A percentile compares a stretch with the other conserved stretches of the same genome.
Conservation (phyloP, 1,140 invertebrate species). For the Drosophila sp. region DNA sequence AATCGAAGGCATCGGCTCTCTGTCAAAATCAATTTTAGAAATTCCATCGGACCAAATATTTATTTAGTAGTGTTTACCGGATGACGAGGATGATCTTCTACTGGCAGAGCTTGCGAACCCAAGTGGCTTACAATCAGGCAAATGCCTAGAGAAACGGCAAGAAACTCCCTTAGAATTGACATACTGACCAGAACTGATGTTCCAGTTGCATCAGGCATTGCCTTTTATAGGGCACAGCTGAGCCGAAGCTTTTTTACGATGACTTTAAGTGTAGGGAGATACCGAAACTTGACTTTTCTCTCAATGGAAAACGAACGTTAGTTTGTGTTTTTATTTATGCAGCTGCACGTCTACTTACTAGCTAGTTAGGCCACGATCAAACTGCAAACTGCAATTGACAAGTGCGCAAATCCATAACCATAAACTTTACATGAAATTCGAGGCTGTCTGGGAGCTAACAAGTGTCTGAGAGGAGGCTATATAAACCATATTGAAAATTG, state of each 20-base stretch:
- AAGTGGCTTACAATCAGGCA: slow-evolving; percentile 26
- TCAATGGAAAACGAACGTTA: slow-evolving; percentile 23
- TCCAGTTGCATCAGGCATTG: neutral
- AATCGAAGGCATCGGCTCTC: slow-evolving; percentile 39
- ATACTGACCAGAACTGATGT: slow-evolving; percentile 51
- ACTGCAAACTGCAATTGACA: slow-evolving; percentile 75
- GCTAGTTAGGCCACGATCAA: slow-evolving; percentile 53
- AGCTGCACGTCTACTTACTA: slow-evolving; percentile 69
- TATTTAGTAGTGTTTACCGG: no score
- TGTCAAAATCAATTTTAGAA: slow-evolving; percentile 14
- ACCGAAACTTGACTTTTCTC: slow-evolving; percentile 13
- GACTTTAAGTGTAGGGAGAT: slow-evolving; percentile 39
- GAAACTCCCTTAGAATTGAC: slow-evolving; percentile 36
- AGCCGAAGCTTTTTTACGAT: slow-evolving; percentile 23
- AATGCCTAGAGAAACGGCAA: slow-evolving; percentile 17
- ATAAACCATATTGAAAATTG: slow-evolving; percentile 34
- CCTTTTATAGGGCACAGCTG: slow-evolving; percentile 49
- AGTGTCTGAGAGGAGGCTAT: slow-evolving; percentile 46
- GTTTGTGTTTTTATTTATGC: slow-evolving; percentile 64
- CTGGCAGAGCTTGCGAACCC: slow-evolving; percentile 22
- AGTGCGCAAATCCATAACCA: slow-evolving; percentile 77
- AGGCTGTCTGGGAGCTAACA: slow-evolving; percentile 57
- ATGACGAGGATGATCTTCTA: neutral
- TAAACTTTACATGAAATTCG: slow-evolving; percentile 69
- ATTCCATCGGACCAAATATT: neutral